These are phyloP conservation scores for Pelochelys cantorii DNA, from an alignment of 2,797 vertebrate genomes.

Conservation along the genomic window DNA sequence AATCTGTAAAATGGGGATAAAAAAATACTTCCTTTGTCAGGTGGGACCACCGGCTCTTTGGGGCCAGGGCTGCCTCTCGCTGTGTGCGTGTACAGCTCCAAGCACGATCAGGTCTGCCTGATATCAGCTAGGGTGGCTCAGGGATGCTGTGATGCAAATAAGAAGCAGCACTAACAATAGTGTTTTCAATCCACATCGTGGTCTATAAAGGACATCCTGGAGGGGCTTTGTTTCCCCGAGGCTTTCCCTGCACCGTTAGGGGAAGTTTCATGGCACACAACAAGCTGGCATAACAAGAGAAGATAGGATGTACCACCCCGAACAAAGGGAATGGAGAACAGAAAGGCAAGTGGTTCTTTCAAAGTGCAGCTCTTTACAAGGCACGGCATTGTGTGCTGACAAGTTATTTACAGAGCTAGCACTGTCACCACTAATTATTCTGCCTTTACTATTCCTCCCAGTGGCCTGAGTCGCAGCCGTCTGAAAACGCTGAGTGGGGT, in stretches of 20 bases:
- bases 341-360: too few species aligned
- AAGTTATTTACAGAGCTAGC: neutral
- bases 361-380: neutral
- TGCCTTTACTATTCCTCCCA: neutral
- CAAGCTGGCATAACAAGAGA: neutral
- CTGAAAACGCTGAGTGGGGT: neutral
- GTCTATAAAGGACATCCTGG: neutral
- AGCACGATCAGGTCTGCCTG: neutral
- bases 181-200: neutral
- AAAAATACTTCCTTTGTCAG: neutral
- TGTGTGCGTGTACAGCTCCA: neutral
- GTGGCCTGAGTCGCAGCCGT: neutral
- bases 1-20: neutral
- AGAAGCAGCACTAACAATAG: neutral
- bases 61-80: neutral
- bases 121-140: neutral
- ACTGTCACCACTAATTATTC: neutral
- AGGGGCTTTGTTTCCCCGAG: neutral
- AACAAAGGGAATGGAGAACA: too few species aligned
- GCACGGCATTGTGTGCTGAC: neutral
- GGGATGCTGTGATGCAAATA: neutral
- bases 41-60: neutral
- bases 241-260: neutral
- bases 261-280: neutral
- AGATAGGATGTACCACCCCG: neutral